Conservation (phyloP, 2,113 vertebrate genomes). For the Eclectus roratus region DNA sequence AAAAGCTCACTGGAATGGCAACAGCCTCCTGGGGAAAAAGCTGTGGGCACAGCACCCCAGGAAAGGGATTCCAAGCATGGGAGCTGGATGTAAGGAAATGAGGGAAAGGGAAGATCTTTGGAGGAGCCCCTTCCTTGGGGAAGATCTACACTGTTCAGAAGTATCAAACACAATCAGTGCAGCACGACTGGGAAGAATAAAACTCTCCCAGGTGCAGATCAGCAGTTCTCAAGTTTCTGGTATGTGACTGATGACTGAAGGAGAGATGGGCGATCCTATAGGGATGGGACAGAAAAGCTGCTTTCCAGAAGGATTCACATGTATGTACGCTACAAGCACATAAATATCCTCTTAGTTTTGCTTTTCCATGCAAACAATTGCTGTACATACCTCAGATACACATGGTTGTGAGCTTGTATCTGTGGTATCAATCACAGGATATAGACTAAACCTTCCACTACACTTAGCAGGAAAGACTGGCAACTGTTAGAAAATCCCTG, state of each 20-base stretch:
- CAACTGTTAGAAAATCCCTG: background rate
- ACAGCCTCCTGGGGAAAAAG: background rate
- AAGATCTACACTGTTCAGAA: background rate
- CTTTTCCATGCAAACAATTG: background rate
- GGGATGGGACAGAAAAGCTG: background rate
- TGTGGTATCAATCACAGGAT: background rate
- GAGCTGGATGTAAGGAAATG: background rate
- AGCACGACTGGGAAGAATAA: background rate
- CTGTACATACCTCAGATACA: rapidly evolving
- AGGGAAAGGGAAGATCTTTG: background rate
- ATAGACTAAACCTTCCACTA: background rate
- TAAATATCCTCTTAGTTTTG: background rate
- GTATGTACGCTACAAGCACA: rapidly evolving
- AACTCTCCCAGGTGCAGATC: background rate
- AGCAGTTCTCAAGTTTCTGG: background rate
- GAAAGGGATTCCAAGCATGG: background rate
- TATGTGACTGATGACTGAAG: background rate
- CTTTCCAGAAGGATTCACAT: background rate
- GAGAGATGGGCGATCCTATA: background rate
- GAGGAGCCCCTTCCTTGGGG: background rate
- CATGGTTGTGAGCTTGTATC: background rate
- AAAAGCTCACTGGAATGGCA: background rate
- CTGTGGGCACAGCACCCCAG: background rate
- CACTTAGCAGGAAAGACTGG: background rate
- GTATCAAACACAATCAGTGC: background rate